These are phyloP conservation scores for Trichopoda pennipes DNA, from an alignment of 2,888 invertebrate species.

Conservation along the genomic window DNA sequence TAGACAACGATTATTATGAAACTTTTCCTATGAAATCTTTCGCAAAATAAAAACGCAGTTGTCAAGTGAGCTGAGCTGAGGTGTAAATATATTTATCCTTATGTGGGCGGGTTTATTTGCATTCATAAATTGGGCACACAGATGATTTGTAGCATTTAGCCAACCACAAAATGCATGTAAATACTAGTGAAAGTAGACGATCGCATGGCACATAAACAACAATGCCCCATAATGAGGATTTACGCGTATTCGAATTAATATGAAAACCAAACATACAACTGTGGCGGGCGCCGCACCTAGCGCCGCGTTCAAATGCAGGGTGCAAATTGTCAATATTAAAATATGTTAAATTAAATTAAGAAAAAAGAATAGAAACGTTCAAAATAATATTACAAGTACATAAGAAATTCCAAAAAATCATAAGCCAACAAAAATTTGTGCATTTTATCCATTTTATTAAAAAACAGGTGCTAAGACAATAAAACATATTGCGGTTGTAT, in stretches of 20 bases:
- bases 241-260: conserved; percentile 69
- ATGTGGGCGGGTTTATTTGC: conserved; percentile 5
- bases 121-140: conserved; percentile 63
- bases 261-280: conserved; percentile 74
- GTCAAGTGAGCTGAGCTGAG: no score
- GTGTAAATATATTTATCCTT: neutral
- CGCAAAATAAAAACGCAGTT: no score
- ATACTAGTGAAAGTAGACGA: conserved; percentile 65
- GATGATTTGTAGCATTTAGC: conserved; percentile 61
- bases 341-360: conserved; percentile 12
- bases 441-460: conserved; percentile 55
- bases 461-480: conserved; percentile 65
- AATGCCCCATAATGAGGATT: conserved; percentile 77
- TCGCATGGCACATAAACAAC: conserved; percentile 72
- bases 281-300: conserved; percentile 74
- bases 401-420: conserved; percentile 22
- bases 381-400: conserved; percentile 24
- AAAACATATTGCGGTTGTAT: conserved; percentile 48
- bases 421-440: conserved; percentile 51
- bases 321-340: conserved; percentile 60
- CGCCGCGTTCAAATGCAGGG: conserved; percentile 70
- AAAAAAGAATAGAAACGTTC: conserved; percentile 54
- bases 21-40: no score
- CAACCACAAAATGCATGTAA: conserved; percentile 61
- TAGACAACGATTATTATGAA: no score